Evolutionary conservation across 2,113 vertebrate genomes (phyloP).

Genomic region (Spea bombifrons): DNA sequence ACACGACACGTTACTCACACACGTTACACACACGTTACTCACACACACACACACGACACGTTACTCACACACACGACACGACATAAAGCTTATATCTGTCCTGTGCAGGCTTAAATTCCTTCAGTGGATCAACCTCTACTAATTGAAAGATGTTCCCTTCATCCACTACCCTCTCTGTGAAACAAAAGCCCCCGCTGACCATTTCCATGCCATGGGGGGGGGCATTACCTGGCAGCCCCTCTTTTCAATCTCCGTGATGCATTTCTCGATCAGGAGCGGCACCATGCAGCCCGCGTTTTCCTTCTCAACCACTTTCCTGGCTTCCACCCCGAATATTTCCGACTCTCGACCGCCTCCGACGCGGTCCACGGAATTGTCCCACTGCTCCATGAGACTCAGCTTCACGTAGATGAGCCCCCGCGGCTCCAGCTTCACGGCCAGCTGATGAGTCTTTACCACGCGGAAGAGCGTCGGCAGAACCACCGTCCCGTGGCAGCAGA

Average conservation of each 20-base stretch:
- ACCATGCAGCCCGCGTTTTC: conserved; percentile 85
- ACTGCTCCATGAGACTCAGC: conserved; percentile 90
- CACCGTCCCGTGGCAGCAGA: conserved; percentile 93
- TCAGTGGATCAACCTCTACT: no score
- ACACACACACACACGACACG: no score
- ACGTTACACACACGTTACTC: no score
- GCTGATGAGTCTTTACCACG: conserved; percentile 82
- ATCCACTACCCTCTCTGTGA: no score
- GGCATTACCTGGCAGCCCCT: conserved; percentile 91
- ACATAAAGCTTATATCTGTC: no score
- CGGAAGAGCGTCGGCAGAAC: conserved; percentile 88
- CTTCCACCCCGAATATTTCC: conserved; percentile 87
- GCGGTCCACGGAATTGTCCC: conserved; percentile 87
- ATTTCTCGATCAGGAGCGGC: conserved; percentile 89
- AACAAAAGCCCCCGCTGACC: no score
- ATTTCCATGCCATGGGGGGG: no score
- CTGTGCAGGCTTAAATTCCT: no score
- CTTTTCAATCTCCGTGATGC: conserved; percentile 93
- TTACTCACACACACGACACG: no score
- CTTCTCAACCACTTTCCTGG: conserved; percentile 84
- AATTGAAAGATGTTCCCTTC: no score
- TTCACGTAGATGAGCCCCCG: conserved; percentile 95
- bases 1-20: no score
- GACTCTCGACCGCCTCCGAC: conserved; percentile 70
- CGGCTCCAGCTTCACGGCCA: conserved; percentile 93